Evolutionary conservation across 1,140 invertebrate species (phyloP), one percentile per base, ranked within the genome.

Genomic region (Drosophila littoralis): DNA sequence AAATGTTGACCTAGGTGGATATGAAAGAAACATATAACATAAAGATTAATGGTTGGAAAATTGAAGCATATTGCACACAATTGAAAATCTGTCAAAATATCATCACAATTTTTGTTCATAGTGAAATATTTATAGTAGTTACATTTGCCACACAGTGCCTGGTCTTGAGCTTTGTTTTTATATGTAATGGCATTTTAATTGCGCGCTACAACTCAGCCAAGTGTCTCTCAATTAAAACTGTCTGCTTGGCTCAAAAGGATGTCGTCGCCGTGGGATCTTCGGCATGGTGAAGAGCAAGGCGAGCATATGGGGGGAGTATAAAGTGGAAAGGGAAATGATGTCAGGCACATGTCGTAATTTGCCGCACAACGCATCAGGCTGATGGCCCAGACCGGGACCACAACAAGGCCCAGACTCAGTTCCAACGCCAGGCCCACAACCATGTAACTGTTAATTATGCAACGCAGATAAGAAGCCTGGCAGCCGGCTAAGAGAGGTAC

Each of bases 181-280:
- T 68, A 80, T 80, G 70, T 89, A 89, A 88, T 88, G 85, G 80
- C 84, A 84, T 89, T 89, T 89, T 89, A 89, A 89, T 89, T 89
- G 84, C 84, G 57, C 64, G 68, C 74, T 73, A 70, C 77, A 84
- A 82, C 77, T 83, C 73, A 89, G 68, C 77, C 70, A 80, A 89
- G 84, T 89, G 84, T 83, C 78, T 89, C 84, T 89, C 85, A 89
- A 89, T 89, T 89, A 89, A 89, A 89, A 84, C 70, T 74, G 84
- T 89, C 84, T 89, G 85, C 85, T 71, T 73, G 74, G 54, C 85
- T 78, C 77, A 72, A 80, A 82, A 80, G 69, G 61, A 81, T 58
- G 64, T 71, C 72, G 71, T 40, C 67, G 36, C 51, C 32, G 71
- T 55, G 54, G 60, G 54, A 66, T 66, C 48, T 17, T 33, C 48